Evolutionary conservation across 2,797 vertebrate species (phyloP).

Genomic region (Siniperca obscura): DNA sequence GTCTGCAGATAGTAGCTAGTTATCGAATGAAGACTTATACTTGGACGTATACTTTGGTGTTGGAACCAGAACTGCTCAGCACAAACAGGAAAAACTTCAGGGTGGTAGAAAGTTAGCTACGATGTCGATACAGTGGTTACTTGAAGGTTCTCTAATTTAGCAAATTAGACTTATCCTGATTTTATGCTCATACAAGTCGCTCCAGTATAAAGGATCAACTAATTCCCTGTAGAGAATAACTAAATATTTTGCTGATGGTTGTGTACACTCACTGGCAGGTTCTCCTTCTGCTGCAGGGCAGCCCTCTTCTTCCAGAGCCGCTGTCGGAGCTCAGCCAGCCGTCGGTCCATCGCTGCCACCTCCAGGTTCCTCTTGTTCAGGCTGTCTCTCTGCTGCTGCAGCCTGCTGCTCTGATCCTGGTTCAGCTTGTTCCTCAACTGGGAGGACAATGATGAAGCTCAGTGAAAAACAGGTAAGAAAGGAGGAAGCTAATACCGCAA

Average conservation of each 20-base stretch:
- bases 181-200: fast-evolving
- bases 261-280: constrained; percentile 86
- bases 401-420: constrained; percentile 91
- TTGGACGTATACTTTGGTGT: too few species aligned
- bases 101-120: background rate
- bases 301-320: constrained; percentile 97
- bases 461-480: background rate
- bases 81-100: background rate
- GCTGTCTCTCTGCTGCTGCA: constrained; percentile 94
- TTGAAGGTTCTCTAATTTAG: background rate
- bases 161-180: background rate
- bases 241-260: background rate
- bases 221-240: background rate
- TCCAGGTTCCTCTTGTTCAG: constrained; percentile 93
- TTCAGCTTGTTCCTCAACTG: constrained; percentile 96
- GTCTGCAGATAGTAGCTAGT: background rate
- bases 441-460: background rate
- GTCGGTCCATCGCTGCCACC: constrained; percentile 91
- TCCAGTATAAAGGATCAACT: background rate
- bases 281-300: constrained; percentile 93
- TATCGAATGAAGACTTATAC: background rate
- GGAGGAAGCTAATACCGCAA: background rate
- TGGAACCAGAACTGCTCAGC: background rate
- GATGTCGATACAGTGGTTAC: background rate
- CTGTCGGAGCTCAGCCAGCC: constrained; percentile 92